These are phyloP conservation scores for Phrynocephalus guinanensis DNA, from an alignment of 2,797 vertebrate species.

Conservation along the genomic window DNA sequence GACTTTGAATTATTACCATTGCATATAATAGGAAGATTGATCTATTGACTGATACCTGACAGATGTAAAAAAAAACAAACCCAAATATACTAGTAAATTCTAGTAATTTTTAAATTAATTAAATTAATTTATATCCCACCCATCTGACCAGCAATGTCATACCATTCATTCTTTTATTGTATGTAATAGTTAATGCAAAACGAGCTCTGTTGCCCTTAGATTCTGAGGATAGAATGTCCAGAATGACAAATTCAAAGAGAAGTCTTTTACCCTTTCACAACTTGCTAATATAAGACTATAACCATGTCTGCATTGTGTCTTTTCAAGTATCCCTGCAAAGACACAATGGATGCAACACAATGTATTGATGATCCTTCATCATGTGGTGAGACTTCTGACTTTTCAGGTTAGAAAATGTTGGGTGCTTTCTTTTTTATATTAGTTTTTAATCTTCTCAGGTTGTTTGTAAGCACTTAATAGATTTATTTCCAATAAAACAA, in stretches of 20 bases:
- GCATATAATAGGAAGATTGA: no score
- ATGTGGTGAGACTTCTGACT: background rate
- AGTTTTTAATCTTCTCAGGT: background rate
- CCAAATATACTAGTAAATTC: no score
- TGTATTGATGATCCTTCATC: background rate
- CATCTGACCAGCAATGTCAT: no score
- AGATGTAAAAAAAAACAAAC: no score
- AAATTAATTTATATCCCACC: no score
- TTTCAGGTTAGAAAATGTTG: background rate
- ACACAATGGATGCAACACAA: conserved; percentile 3
- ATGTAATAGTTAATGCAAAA: no score
- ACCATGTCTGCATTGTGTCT: background rate
- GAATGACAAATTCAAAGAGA: background rate
- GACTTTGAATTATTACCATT: no score
- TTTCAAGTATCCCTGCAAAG: background rate
- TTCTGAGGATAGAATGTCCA: no score
- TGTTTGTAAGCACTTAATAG: background rate
- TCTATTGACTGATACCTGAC: no score
- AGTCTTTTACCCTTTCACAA: conserved; percentile 21
- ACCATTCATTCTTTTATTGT: no score
- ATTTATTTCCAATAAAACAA: background rate
- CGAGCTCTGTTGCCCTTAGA: no score
- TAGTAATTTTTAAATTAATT: no score
- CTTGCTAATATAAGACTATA: conserved; percentile 12
- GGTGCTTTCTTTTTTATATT: background rate